Base-by-base conservation (phyloP, 2,113 vertebrate genomes). In the Tychaedon coryphoeus region DNA sequence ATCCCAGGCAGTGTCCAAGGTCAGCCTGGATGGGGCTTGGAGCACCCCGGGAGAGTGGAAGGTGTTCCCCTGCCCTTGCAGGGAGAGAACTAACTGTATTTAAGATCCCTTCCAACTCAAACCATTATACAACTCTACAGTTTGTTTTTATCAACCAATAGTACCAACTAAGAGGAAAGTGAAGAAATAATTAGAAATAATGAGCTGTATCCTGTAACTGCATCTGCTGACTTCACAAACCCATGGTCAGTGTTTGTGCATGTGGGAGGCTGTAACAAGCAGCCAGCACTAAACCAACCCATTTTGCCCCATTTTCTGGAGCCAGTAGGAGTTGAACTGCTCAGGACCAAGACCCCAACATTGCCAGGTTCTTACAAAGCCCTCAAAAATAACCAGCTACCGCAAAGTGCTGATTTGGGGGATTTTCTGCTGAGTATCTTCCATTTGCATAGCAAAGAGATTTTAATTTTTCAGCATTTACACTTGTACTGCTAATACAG, bases 21-120 rank as follows among this genome's bases (percentile, higher is more conserved):
- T 10, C 38, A 66, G 60, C 28, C 0, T 38, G 45, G 69, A 60
- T 0, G 0, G 28, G 33, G 2, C 19, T 45, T 45, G 76, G 45
- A 81, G n/a, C 33, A 51, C 0, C 28, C 19, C 81, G 33, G 76
- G 14, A 11, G 0, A 12, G 16, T 20, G 33, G 19, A 6, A 60
- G 15, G 3, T 8, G 43, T 19, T 45, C 19, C 43, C 19, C 43
- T n/a, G 36, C 51, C 60, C 43, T 58, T 72, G 43, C 34, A 71
- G 25, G 7, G 24, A 34, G 2, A 15, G 28, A 60, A 40, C 15
- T 18, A 16, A 53, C 25, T 43, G 6, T 34, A 2, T 34, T 34
- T 53, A 26, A 18, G 7, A 17, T 40, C 29, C 19, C 8, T 40
- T 60, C 24, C 19, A 51, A 58, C 15, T 8, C 28, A 51, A 6